Conservation (phyloP, 2,113 vertebrate genomes). For the Pyxicephalus adspersus region DNA sequence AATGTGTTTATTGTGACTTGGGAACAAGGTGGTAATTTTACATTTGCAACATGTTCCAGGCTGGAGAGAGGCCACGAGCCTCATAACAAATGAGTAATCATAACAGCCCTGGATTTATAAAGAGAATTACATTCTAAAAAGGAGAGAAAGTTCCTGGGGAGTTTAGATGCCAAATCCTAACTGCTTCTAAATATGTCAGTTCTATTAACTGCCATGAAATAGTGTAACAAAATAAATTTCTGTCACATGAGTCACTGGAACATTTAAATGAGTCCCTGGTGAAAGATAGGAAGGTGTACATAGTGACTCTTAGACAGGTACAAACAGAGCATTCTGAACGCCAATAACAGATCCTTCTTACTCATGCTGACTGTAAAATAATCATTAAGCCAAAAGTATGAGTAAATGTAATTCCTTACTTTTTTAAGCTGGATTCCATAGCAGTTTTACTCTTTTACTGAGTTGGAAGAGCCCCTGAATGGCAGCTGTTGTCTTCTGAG, state of each 20-base stretch:
- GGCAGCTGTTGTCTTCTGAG: too few species aligned
- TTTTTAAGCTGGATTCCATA: too few species aligned
- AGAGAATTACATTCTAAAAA: neutral
- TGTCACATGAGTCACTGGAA: constrained; percentile 24
- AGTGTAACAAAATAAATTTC: constrained; percentile 11
- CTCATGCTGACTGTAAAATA: constrained; percentile 2
- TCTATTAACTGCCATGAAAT: neutral
- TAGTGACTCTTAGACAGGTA: constrained; percentile 11
- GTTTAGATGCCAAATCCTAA: constrained; percentile 2
- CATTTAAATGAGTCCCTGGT: constrained; percentile 30
- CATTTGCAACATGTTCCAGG: constrained; percentile 41
- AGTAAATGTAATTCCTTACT: neutral
- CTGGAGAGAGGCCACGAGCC: constrained; percentile 22
- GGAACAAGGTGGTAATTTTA: constrained; percentile 50
- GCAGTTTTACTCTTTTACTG: too few species aligned
- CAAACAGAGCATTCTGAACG: neutral
- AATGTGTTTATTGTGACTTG: constrained; percentile 35
- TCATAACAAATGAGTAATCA: constrained; percentile 26
- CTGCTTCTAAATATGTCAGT: constrained; percentile 30
- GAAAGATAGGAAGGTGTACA: constrained; percentile 29
- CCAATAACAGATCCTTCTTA: constrained; percentile 11
- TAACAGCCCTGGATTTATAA: neutral
- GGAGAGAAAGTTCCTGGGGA: neutral
- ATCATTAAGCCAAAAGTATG: neutral
- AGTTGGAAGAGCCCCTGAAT: too few species aligned